Evolutionary conservation across 2,113 vertebrate species (phyloP).

Genomic region (Sarotherodon lohbergeri): DNA sequence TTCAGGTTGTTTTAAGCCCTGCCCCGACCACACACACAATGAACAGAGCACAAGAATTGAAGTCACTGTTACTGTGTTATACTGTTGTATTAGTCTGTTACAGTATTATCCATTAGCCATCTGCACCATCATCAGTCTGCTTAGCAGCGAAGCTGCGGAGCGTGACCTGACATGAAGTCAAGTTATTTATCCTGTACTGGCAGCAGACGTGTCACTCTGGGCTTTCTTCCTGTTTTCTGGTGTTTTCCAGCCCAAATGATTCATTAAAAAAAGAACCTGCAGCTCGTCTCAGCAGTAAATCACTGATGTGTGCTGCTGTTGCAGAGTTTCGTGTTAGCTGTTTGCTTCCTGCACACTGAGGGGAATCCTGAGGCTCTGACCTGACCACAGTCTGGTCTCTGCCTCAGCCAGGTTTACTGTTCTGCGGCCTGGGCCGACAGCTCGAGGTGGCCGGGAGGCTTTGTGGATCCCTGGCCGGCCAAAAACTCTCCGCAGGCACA

Average conservation of each 20-base stretch:
- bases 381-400: constrained; percentile 58
- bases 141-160: background rate
- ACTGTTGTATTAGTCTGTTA: background rate
- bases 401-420: constrained; percentile 52
- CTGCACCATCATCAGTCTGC: background rate
- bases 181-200: background rate
- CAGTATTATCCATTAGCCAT: background rate
- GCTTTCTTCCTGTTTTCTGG: background rate
- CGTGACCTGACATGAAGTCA: background rate
- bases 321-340: background rate
- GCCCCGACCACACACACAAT: background rate
- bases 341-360: background rate
- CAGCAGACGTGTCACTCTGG: background rate
- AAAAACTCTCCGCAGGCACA: constrained; percentile 35
- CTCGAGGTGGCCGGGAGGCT: constrained; percentile 20
- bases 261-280: background rate
- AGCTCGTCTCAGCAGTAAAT: background rate
- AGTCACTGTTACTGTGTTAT: background rate
- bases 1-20: background rate
- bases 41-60: background rate
- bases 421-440: constrained; percentile 30
- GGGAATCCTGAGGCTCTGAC: background rate
- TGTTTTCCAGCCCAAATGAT: background rate
- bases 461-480: constrained; percentile 26
- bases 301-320: background rate